A percentile compares a stretch with the other conserved stretches of the same genome.
Evolutionary conservation across 2,888 invertebrate genomes (phyloP).

Genomic region (Girardia tigrina): DNA sequence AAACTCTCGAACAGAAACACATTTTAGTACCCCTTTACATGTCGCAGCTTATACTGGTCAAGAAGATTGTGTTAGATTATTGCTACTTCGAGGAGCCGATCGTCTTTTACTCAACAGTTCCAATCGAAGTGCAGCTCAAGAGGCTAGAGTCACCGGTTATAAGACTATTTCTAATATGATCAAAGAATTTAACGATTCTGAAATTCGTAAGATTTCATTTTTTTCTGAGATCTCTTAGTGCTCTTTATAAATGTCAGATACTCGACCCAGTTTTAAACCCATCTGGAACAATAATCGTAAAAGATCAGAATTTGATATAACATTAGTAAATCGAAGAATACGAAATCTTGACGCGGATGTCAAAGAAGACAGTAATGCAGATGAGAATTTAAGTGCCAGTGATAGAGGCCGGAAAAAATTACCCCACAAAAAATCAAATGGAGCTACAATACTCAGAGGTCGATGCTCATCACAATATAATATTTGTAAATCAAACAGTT

Average conservation of each 20-base stretch:
- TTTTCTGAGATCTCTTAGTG: not conserved
- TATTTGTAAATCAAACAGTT: not conserved
- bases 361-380: not conserved
- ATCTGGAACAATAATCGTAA: not conserved
- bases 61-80: conserved; percentile 5
- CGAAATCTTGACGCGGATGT: not conserved
- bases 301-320: not conserved
- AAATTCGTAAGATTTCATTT: not conserved
- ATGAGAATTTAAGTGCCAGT: not conserved
- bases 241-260: not conserved
- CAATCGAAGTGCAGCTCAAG: not conserved
- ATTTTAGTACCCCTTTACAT: conserved; percentile 11
- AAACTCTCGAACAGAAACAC: conserved; percentile 3
- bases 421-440: not conserved
- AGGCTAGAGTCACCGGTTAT: not conserved
- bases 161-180: not conserved
- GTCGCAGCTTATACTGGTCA: not conserved
- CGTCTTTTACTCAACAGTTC: not conserved
- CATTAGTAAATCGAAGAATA: not conserved
- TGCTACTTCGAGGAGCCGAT: not conserved
- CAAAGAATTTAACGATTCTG: conserved; percentile 2
- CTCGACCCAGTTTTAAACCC: conserved; percentile 4
- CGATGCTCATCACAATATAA: not conserved
- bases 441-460: not conserved
- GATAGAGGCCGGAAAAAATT: not conserved